phyloP scores from a whole-genome alignment of 2,113 vertebrate genomes.

The Carettochelys insculpta region DNA sequence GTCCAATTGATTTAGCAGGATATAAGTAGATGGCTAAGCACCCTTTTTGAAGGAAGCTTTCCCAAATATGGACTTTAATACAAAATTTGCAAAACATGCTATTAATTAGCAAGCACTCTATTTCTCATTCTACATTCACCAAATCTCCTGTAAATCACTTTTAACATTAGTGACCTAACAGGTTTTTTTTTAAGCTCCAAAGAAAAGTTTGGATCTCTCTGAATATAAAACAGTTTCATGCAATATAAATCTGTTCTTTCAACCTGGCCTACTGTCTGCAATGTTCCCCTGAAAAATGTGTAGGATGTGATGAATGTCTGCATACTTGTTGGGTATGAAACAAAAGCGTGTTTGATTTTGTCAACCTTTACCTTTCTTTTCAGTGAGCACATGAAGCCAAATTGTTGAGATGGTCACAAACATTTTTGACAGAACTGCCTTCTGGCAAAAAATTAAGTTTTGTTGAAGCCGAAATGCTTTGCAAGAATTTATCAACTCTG shows the following conservation, averaged over 20 bases:
- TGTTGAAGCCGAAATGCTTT: constrained; percentile 10
- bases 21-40: not conserved
- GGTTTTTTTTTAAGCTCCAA: not conserved
- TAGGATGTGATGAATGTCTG: not conserved
- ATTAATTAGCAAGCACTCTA: not conserved
- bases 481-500: not conserved
- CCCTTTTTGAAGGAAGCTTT: not conserved
- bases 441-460: not conserved
- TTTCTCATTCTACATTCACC: not conserved
- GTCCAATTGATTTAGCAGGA: not conserved
- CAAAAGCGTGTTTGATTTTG: not conserved
- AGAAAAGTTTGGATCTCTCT: not conserved
- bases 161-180: not conserved
- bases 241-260: not conserved
- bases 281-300: not conserved
- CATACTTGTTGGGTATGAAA: not conserved
- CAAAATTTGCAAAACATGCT: not conserved
- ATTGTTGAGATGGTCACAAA: not conserved
- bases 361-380: not conserved
- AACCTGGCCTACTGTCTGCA: not conserved
- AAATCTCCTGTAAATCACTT: not conserved
- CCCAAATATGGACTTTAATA: not conserved
- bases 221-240: not conserved
- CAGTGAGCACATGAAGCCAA: not conserved
- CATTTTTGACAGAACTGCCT: not conserved